These are phyloP conservation scores for Tupaia tana DNA, from an alignment of 2,113 vertebrate species.

Conservation along the genomic window DNA sequence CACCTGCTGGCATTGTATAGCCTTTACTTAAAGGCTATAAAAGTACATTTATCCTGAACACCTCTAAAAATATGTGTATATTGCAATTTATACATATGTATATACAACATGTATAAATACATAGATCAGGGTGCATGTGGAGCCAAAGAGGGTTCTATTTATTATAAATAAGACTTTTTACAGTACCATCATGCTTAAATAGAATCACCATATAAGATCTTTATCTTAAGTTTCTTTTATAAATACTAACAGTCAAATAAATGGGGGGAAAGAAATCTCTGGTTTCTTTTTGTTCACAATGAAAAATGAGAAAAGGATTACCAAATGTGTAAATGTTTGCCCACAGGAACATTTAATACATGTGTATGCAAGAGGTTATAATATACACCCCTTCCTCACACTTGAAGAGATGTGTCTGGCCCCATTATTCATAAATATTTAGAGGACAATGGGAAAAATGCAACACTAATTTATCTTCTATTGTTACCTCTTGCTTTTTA, in stretches of 20 bases:
- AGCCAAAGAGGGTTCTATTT: background rate
- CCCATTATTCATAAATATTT: slow-evolving; percentile 44
- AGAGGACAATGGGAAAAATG: background rate
- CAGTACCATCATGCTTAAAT: background rate
- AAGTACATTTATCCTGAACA: background rate
- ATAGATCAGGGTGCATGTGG: background rate
- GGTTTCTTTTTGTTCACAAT: slow-evolving; percentile 51
- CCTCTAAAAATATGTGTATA: background rate
- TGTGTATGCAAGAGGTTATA: slow-evolving; percentile 9
- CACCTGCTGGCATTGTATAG: too few relatives aligned
- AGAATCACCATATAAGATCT: background rate
- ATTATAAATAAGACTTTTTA: slow-evolving; percentile 7
- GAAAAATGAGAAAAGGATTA: slow-evolving; percentile 63
- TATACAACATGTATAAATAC: background rate
- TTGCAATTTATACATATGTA: background rate
- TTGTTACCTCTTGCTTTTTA: slow-evolving; percentile 27
- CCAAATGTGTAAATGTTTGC: slow-evolving; percentile 66
- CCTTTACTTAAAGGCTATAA: background rate
- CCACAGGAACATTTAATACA: slow-evolving; percentile 7
- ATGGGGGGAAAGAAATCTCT: background rate
- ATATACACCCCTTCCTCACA: background rate
- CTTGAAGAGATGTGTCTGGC: slow-evolving; percentile 43
- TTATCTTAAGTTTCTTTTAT: slow-evolving; percentile 30
- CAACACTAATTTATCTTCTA: background rate
- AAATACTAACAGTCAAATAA: slow-evolving; percentile 56